These are phyloP conservation scores for Cydia strobilella DNA, from an alignment of 1,140 invertebrate genomes.

Conservation along the genomic window DNA sequence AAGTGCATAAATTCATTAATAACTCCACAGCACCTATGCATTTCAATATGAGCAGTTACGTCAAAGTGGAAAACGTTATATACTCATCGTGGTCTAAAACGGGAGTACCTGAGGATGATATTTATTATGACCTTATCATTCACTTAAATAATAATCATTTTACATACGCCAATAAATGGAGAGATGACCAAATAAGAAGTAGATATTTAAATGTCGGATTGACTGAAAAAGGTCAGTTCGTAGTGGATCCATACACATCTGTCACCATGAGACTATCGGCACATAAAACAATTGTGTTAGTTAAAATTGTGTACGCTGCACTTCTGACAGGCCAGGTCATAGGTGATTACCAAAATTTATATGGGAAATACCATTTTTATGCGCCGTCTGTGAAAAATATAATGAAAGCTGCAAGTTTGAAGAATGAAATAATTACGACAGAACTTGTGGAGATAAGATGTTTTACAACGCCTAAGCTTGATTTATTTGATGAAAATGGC, in stretches of 20 bases:
- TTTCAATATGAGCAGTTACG: constrained; percentile 37
- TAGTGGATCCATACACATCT: constrained; percentile 44
- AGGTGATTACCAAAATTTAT: constrained; percentile 53
- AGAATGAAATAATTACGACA: constrained; percentile 53
- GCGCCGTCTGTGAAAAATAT: constrained; percentile 54
- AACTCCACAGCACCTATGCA: constrained; percentile 44
- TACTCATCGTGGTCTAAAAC: constrained; percentile 46
- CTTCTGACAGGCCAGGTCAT: constrained; percentile 51
- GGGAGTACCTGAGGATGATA: constrained; percentile 47
- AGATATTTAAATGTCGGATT: constrained; percentile 42
- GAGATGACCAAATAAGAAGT: constrained; percentile 42
- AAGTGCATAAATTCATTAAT: constrained; percentile 48
- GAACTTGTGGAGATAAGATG: constrained; percentile 55
- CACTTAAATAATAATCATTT: constrained; percentile 41
- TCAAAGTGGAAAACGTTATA: constrained; percentile 45
- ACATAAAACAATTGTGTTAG: constrained; percentile 44
- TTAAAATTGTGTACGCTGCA: constrained; percentile 51
- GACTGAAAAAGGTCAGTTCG: constrained; percentile 42
- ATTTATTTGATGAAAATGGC: constrained; percentile 41
- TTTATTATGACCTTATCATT: constrained; percentile 45
- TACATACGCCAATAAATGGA: constrained; percentile 48
- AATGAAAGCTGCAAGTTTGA: constrained; percentile 54
- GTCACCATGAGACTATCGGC: constrained; percentile 45
- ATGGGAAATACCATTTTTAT: constrained; percentile 65
- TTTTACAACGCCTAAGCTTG: constrained; percentile 51